Evolutionary conservation across 2,888 invertebrate genomes (phyloP).

Genomic region (Lordiphosa fenestrarum): DNA sequence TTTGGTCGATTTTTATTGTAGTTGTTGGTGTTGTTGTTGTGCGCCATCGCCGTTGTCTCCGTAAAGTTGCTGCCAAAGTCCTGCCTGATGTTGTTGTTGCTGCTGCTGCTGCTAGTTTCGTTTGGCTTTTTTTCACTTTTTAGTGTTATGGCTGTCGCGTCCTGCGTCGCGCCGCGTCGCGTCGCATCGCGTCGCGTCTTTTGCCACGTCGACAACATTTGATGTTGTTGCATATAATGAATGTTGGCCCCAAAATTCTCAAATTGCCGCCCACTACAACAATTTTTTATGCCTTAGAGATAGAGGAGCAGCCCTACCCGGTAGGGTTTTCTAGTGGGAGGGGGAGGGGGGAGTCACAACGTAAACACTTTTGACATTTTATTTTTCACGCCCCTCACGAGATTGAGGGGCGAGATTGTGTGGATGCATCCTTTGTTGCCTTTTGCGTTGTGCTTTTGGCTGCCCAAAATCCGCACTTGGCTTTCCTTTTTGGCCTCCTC

Average conservation of each 20-base stretch:
- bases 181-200: constrained; percentile 54
- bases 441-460: constrained; percentile 33
- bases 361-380: constrained; percentile 74
- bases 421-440: constrained; percentile 46
- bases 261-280: constrained; percentile 46
- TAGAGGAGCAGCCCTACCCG: background rate
- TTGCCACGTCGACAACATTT: constrained; percentile 71
- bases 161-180: constrained; percentile 32
- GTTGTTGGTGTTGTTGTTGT: constrained; percentile 14
- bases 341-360: constrained; percentile 34
- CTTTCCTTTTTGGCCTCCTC: constrained; percentile 23
- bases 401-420: constrained; percentile 21
- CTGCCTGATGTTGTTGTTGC: constrained; percentile 30
- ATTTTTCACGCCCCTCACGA: constrained; percentile 64
- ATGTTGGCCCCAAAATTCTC: constrained; percentile 36
- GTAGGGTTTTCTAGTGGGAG: background rate
- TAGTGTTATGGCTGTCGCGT: constrained; percentile 69
- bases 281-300: constrained; percentile 59
- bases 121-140: constrained; percentile 47
- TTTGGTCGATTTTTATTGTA: constrained; percentile 54
- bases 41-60: constrained; percentile 7
- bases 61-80: constrained; percentile 19
- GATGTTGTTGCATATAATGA: constrained; percentile 72
- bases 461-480: constrained; percentile 1
- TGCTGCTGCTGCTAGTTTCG: too few relatives aligned